phyloP scores from a whole-genome alignment of 1,140 invertebrate species.

The Zaprionus vittiger region DNA sequence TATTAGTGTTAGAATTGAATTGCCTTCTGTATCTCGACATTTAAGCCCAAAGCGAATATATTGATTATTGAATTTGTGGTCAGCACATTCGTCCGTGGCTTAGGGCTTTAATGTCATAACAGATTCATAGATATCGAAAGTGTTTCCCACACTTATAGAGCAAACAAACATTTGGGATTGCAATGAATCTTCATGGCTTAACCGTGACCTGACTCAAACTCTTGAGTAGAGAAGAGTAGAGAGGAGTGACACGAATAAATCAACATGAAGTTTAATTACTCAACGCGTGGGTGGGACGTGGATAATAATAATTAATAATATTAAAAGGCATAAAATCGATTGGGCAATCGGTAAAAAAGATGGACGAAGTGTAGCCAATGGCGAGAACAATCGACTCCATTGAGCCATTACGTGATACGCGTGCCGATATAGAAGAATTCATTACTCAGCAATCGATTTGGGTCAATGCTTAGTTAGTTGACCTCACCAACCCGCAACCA shows the following conservation, averaged over 20 bases:
- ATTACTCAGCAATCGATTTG: slow-evolving; percentile 22
- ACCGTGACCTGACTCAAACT: slow-evolving; percentile 25
- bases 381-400: not conserved
- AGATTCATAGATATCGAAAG: not conserved
- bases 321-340: slow-evolving; percentile 41
- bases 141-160: not conserved
- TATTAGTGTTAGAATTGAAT: slow-evolving; percentile 23
- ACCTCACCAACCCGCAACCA: slow-evolving; percentile 21
- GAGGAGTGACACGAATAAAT: slow-evolving; percentile 13
- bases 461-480: slow-evolving; percentile 43
- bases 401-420: slow-evolving; percentile 37
- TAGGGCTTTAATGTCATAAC: slow-evolving; percentile 37
- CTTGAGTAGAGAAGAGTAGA: not conserved
- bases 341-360: slow-evolving; percentile 35
- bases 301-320: slow-evolving; percentile 63
- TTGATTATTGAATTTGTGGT: not conserved
- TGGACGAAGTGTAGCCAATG: slow-evolving; percentile 22
- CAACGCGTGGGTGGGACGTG: slow-evolving; percentile 44
- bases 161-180: not conserved
- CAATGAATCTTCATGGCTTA: not conserved
- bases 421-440: slow-evolving; percentile 7
- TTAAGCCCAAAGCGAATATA: slow-evolving; percentile 13
- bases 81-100: not conserved
- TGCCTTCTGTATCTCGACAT: slow-evolving; percentile 27
- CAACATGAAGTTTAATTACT: slow-evolving; percentile 29